Evolutionary conservation across 2,888 invertebrate species (phyloP), one percentile per base, ranked within the genome.

Genomic region (Agrochola macilenta): DNA sequence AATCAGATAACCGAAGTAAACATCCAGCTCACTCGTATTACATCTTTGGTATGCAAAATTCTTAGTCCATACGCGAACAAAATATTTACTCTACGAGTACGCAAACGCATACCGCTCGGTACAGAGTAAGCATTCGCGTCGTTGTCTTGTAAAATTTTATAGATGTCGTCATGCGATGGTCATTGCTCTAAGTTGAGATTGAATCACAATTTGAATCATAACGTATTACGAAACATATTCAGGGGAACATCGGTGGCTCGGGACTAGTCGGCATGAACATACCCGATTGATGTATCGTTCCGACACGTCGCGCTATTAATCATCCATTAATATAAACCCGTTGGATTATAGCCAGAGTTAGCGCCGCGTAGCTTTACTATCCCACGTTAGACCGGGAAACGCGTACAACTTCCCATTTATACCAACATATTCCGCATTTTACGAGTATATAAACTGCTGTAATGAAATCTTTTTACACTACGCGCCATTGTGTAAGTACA

Each of bases 341-440:
- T 91, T 94, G 93, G 93, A 92, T 90, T 89, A 89, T 69, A 78
- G 92, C 94, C 93, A 92, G 89, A 89, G 90, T 89, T 89, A 87
- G 83, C 87, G 84, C 84, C 84, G 82, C 82, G 86, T 88, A 82
- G 88, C 89, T 90, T 92, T 92, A 92, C 88, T 91, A 90, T 87
- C 87, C 43, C 81, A 84, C 87, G 90, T 91, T 89, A 90, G 86
- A 90, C 88, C 81, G 84, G 86, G 86, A 91, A 89, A 76, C 46
- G 35, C 71, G 26, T 61, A 69, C 52, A 74, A 69, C 75, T 65
- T 46, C 58, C 85, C 46, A 54, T 74, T 26, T 66, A 58, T 49
- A 73, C 58, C 52, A 65, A 70, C 54, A 71, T 87, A 35, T 78
- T 89, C 82, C 79, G 80, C 79, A 82, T 83, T 92, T 92, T 91